Evolutionary conservation across 2,888 invertebrate species (phyloP), one percentile per base, ranked within the genome.

Genomic region (Acanthosepion esculentum): DNA sequence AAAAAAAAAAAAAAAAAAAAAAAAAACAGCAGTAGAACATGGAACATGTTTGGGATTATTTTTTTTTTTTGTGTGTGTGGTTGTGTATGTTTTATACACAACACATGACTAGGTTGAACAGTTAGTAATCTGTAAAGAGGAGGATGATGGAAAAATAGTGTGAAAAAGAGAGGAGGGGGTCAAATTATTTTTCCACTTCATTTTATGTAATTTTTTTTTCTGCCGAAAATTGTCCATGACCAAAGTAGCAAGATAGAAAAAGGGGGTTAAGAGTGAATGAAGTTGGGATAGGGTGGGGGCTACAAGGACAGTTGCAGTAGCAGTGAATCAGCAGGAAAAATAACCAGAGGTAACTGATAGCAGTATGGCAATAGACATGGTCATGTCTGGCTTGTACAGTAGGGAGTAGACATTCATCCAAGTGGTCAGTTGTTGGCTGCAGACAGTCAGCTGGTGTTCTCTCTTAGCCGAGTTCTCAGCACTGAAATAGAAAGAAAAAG

Each of bases 91-190:
- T n/a, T 78, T 78, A 78, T 78, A 78, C 78, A 78, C 78, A 78
- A 33, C 78, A 78, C 33, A 78, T 78, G 78, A 78, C 78, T 78
- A 78, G 78, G 78, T 78, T 78, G 78, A 78, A 78, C 78, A 78
- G 15, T 10, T 78, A 78, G n/a, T 10, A 78, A 78, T 78, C 18
- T 78, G 78, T 78, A 78, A 78, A 78, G 78, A n/a, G 33, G 12
- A n/a, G n/a, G n/a, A 8, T 29, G 78, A 78, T n/a, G 78, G 33
- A 78, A n/a, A 8, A n/a, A 18, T 78, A 15, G n/a, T 64, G 29
- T 23, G 41, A 41, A 41, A 26, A 78, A 33, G 15, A n/a, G 0
- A n/a, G 2, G 2, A 1, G 20, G 59, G 23, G 6, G 59, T 23
- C 4, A 59, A 23, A 59, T 23, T 59, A 0, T 55, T 55, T 18